These are phyloP conservation scores for Leptopilina clavipes DNA, from an alignment of 1,140 invertebrate genomes.

Conservation along the genomic window DNA sequence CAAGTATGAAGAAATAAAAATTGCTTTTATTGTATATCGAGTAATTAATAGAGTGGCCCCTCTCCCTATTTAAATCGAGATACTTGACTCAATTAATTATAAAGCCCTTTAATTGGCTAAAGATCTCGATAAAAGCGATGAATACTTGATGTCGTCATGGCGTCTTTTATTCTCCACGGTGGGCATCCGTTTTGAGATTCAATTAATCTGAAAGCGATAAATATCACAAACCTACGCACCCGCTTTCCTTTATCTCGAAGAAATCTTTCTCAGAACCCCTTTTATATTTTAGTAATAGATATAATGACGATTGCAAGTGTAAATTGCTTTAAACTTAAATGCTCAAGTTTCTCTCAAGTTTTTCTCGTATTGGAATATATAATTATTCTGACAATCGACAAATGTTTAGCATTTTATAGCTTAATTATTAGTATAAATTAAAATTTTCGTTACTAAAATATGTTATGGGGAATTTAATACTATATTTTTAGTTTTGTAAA, in stretches of 20 bases:
- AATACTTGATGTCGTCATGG: not conserved
- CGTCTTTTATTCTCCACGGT: constrained; percentile 32
- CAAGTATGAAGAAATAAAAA: too few species aligned
- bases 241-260: constrained; percentile 30
- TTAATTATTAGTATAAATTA: too few species aligned
- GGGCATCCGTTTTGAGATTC: constrained; percentile 55
- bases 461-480: too few species aligned
- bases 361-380: too few species aligned
- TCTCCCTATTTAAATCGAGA: not conserved
- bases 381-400: too few species aligned
- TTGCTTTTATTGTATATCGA: too few species aligned
- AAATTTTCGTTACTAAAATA: too few species aligned
- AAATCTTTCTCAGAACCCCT: constrained; percentile 43
- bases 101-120: constrained; percentile 26
- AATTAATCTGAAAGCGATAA: constrained; percentile 57
- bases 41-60: too few species aligned
- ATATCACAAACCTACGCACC: constrained; percentile 51
- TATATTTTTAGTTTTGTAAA: too few species aligned
- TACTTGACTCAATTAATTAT: constrained; percentile 17
- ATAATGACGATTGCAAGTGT: constrained; percentile 52
- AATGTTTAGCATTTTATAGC: too few species aligned
- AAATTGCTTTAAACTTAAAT: constrained; percentile 45
- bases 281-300: constrained; percentile 52
- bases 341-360: constrained; percentile 58
- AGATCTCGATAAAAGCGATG: constrained; percentile 21